Conservation (phyloP, 1,140 invertebrate genomes). For the Pissodes strobi region DNA sequence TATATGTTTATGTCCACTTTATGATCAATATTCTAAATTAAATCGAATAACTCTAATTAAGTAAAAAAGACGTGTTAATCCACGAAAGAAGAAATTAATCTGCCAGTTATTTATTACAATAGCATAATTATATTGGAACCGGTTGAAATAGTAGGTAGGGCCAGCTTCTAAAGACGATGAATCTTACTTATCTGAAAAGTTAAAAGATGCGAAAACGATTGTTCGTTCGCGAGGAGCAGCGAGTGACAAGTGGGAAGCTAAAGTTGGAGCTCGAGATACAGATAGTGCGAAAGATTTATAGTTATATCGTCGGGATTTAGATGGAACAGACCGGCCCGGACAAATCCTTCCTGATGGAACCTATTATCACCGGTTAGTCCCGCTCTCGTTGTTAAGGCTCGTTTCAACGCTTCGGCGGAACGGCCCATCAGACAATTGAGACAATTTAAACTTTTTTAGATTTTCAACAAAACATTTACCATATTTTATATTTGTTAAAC, state of each 20-base stretch:
- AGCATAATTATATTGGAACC: constrained; percentile 7
- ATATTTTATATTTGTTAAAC: no score
- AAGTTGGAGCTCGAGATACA: constrained; percentile 43
- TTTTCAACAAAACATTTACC: no score
- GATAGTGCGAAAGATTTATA: constrained; percentile 52
- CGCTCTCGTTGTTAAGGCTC: constrained; percentile 16
- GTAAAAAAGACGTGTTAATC: no score
- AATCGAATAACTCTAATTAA: no score
- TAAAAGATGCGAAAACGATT: constrained; percentile 51
- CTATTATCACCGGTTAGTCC: constrained; percentile 49
- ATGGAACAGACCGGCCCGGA: constrained; percentile 44
- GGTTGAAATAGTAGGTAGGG: constrained; percentile 23
- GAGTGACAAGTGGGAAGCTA: constrained; percentile 49
- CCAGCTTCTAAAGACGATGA: constrained; percentile 38
- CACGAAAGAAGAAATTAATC: no score
- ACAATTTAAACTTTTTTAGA: constrained; percentile 15
- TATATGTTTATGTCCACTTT: no score
- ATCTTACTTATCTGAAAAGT: constrained; percentile 50
- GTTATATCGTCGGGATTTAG: constrained; percentile 52
- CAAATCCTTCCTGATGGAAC: constrained; percentile 51
- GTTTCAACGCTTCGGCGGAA: constrained; percentile 1
- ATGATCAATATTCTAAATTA: no score
- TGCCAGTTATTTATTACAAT: background rate
- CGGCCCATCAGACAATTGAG: constrained; percentile 3
- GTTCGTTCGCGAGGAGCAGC: constrained; percentile 34